Conservation (phyloP, 2,888 invertebrate genomes). For the Ectemnius lituratus region DNA sequence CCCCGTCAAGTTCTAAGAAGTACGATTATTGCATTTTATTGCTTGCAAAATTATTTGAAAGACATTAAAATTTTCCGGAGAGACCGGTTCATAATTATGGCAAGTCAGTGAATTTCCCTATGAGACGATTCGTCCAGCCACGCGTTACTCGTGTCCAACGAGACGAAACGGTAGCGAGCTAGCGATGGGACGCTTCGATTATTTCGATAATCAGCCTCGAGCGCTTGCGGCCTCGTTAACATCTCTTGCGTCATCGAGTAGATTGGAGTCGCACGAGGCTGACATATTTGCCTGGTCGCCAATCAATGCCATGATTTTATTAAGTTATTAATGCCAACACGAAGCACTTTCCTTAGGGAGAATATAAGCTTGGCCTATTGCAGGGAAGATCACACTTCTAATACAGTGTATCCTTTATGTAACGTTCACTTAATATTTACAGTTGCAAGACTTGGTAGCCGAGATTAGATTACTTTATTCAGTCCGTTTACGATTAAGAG, state of each 20-base stretch:
- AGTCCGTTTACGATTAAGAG: neutral
- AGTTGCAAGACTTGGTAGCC: neutral
- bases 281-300: conserved; percentile 15
- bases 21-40: no score
- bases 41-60: no score
- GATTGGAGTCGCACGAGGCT: conserved; percentile 12
- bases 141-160: neutral
- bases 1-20: no score
- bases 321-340: conserved; percentile 30
- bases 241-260: conserved; percentile 21
- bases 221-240: conserved; percentile 25
- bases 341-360: neutral
- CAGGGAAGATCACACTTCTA: neutral
- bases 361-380: neutral
- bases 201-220: conserved; percentile 27
- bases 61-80: no score
- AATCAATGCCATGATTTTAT: conserved; percentile 45
- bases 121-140: no score
- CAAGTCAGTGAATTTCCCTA: no score
- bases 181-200: conserved; percentile 43
- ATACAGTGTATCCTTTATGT: neutral
- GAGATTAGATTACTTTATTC: conserved; percentile 3
- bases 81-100: no score
- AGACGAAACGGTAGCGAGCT: neutral
- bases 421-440: neutral